Conservation (phyloP, 2,797 vertebrate genomes). For the Acestrorhynchus altus region DNA sequence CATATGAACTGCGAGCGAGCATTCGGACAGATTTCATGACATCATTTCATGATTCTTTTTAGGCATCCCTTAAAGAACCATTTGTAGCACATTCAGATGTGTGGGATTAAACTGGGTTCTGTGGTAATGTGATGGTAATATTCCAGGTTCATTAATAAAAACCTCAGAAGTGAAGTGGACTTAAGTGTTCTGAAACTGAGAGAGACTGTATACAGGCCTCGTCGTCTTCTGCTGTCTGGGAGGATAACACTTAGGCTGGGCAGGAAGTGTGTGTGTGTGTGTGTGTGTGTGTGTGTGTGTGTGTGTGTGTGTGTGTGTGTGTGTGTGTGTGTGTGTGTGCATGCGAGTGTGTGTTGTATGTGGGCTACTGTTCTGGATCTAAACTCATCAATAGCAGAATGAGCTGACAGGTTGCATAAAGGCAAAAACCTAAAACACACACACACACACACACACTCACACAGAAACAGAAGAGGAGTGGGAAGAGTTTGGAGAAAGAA, state of each 20-base stretch:
- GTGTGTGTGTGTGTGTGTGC: background rate
- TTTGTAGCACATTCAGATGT: too few species aligned
- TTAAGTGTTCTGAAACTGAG: background rate
- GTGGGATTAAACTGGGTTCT: too few species aligned
- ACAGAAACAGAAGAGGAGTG: background rate
- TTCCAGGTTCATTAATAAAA: too few species aligned
- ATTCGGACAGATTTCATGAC: too few species aligned
- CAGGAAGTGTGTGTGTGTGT: background rate
- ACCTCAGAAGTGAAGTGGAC: too few species aligned
- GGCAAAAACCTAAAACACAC: background rate
- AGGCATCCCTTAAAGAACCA: too few species aligned
- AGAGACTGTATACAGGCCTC: too few species aligned
- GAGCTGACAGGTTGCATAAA: constrained; percentile 46
- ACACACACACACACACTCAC: background rate
- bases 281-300: constrained; percentile 1
- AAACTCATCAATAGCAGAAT: constrained; percentile 51
- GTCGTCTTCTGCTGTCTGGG: too few species aligned
- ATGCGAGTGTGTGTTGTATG: background rate
- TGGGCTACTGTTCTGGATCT: background rate
- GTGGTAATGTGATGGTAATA: too few species aligned
- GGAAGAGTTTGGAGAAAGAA: background rate
- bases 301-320: background rate
- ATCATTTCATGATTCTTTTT: too few species aligned
- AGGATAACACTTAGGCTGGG: background rate
- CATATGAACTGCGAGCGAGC: too few species aligned